A percentile compares a stretch with the other conserved stretches of the same genome.
phyloP scores from a whole-genome alignment of 2,888 invertebrate genomes.

The Prosapia bicincta region DNA sequence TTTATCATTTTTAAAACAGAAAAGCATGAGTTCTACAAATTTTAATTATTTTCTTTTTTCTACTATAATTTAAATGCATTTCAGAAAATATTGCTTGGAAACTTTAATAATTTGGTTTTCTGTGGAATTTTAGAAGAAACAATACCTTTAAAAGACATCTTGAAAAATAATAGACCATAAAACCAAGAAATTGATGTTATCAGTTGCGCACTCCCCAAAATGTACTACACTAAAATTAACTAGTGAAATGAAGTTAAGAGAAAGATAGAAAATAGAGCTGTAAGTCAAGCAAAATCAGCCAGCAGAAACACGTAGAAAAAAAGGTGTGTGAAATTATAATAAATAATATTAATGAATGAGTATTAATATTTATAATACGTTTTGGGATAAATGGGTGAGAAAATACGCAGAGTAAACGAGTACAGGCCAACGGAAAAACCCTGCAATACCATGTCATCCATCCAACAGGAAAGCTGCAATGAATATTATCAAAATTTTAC shows the following conservation, averaged over 20 bases:
- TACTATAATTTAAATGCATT: too few relatives aligned
- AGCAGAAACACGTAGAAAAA: slow-evolving; percentile 31
- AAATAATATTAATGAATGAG: slow-evolving; percentile 18
- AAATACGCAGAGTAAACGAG: slow-evolving; percentile 2
- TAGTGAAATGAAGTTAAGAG: background rate
- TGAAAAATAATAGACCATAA: background rate
- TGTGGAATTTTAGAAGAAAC: background rate
- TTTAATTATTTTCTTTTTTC: too few relatives aligned
- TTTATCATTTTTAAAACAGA: too few relatives aligned
- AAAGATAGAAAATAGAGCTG: slow-evolving; percentile 2
- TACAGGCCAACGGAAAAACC: background rate
- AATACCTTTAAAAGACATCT: background rate
- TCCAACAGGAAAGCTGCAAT: background rate
- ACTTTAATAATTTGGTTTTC: too few relatives aligned
- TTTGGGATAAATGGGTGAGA: background rate
- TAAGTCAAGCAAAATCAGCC: slow-evolving; percentile 31
- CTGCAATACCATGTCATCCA: slow-evolving; percentile 2
- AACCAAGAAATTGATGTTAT: background rate
- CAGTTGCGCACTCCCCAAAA: background rate
- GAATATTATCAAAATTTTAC: slow-evolving; percentile 2
- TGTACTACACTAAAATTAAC: slow-evolving; percentile 2
- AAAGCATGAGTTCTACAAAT: too few relatives aligned
- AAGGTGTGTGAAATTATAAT: slow-evolving; percentile 25
- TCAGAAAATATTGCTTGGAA: too few relatives aligned
- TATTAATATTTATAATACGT: background rate